These are phyloP conservation scores for Pyxicephalus adspersus DNA, from an alignment of 2,113 vertebrate genomes.

Conservation along the genomic window DNA sequence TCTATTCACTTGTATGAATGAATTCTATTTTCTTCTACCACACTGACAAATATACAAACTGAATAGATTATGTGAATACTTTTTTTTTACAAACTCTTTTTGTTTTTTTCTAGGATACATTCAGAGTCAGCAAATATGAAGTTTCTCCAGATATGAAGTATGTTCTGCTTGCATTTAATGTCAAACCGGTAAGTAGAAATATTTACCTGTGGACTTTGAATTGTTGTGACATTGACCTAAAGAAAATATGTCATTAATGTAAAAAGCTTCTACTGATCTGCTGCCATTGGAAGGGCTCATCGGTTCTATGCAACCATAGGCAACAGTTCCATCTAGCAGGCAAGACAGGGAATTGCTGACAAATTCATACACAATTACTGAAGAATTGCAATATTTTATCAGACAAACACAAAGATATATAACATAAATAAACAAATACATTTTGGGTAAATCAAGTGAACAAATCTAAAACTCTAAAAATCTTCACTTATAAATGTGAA, in stretches of 20 bases:
- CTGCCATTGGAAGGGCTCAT: neutral
- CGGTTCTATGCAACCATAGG: constrained; percentile 16
- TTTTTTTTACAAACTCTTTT: constrained; percentile 19
- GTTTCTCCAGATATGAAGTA: constrained; percentile 92
- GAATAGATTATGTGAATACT: neutral
- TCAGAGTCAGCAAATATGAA: constrained; percentile 90
- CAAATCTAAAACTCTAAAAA: too few relatives aligned
- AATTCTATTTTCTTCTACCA: too few relatives aligned
- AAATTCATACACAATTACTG: neutral
- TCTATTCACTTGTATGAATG: too few relatives aligned
- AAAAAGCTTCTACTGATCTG: neutral
- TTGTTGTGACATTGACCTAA: neutral
- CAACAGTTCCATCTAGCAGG: constrained; percentile 69
- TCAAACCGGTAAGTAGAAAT: constrained; percentile 82
- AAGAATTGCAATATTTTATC: neutral
- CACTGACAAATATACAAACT: too few relatives aligned
- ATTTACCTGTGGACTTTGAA: constrained; percentile 5
- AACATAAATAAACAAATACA: too few relatives aligned
- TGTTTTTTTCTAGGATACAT: constrained; percentile 79
- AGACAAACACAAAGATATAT: neutral
- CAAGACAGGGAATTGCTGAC: constrained; percentile 39
- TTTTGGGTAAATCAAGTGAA: too few relatives aligned
- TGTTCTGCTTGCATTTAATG: constrained; percentile 89
- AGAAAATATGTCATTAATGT: neutral
- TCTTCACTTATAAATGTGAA: too few relatives aligned